These are phyloP conservation scores for Stichopus horrens DNA, from an alignment of 53 echinoderm and acorn worm species.

Conservation along the genomic window DNA sequence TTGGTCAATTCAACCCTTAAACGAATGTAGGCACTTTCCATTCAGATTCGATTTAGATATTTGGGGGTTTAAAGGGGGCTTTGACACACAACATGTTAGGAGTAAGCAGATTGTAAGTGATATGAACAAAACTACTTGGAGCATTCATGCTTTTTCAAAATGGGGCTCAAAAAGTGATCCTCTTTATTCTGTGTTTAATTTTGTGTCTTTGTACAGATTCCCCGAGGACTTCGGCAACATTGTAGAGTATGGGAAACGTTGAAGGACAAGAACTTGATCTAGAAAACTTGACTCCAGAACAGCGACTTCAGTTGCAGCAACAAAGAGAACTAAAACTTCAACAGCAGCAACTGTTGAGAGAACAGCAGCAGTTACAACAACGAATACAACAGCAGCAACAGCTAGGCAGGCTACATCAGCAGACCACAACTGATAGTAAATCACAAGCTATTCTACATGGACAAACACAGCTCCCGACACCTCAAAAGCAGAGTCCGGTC, in stretches of 20 bases:
- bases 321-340: constrained; percentile 32
- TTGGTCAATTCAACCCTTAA: too few relatives aligned
- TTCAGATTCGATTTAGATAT: too few relatives aligned
- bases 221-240: neutral
- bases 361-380: constrained; percentile 36
- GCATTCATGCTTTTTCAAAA: too few relatives aligned
- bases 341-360: constrained; percentile 24
- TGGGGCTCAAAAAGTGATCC: too few relatives aligned
- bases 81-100: too few relatives aligned
- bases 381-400: constrained; percentile 39
- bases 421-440: neutral
- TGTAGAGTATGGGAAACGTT: constrained; percentile 31
- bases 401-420: constrained; percentile 9
- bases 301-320: constrained; percentile 24
- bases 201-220: too few relatives aligned
- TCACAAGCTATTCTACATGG: neutral
- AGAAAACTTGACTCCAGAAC: constrained; percentile 28
- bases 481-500: neutral
- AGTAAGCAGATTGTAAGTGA: too few relatives aligned
- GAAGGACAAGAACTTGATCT: constrained; percentile 44
- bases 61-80: too few relatives aligned
- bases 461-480: neutral
- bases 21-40: too few relatives aligned
- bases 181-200: too few relatives aligned
- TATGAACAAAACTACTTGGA: too few relatives aligned